These are phyloP conservation scores for Noctua comes DNA, from an alignment of 2,888 invertebrate genomes.

Conservation along the genomic window DNA sequence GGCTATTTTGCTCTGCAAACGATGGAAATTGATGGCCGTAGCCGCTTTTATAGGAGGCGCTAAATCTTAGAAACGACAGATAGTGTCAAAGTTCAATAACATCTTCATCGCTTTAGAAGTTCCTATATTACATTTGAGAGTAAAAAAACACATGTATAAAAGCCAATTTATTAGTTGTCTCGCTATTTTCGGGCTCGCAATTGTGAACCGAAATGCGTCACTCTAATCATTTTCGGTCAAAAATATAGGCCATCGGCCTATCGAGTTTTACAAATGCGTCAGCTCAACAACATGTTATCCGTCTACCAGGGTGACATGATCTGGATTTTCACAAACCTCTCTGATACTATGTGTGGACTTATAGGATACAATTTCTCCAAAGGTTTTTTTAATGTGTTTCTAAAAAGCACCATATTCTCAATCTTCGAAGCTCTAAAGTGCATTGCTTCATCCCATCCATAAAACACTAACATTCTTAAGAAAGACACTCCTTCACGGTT, in stretches of 20 bases:
- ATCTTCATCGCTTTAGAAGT: background rate
- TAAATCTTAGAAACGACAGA: conserved; percentile 43
- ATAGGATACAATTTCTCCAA: background rate
- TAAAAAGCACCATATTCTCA: background rate
- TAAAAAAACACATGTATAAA: background rate
- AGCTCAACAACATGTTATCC: background rate
- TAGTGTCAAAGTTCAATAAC: conserved; percentile 31
- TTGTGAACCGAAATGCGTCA: background rate
- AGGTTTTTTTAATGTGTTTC: background rate
- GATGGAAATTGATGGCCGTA: conserved; percentile 55
- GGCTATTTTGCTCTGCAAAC: conserved; percentile 52
- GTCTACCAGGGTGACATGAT: background rate
- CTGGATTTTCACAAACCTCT: background rate
- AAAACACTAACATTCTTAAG: conserved; percentile 19
- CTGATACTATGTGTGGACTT: background rate
- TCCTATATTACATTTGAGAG: background rate
- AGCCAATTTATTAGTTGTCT: background rate
- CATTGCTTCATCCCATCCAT: background rate
- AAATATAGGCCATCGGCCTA: background rate
- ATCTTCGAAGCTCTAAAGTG: background rate
- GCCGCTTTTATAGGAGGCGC: conserved; percentile 43
- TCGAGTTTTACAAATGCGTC: background rate
- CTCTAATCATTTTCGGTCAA: background rate
- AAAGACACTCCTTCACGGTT: conserved; percentile 45
- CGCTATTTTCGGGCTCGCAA: background rate